Evolutionary conservation across 2,113 vertebrate species (phyloP), one percentile per base, ranked within the genome.

Genomic region (Guaruba guarouba): DNA sequence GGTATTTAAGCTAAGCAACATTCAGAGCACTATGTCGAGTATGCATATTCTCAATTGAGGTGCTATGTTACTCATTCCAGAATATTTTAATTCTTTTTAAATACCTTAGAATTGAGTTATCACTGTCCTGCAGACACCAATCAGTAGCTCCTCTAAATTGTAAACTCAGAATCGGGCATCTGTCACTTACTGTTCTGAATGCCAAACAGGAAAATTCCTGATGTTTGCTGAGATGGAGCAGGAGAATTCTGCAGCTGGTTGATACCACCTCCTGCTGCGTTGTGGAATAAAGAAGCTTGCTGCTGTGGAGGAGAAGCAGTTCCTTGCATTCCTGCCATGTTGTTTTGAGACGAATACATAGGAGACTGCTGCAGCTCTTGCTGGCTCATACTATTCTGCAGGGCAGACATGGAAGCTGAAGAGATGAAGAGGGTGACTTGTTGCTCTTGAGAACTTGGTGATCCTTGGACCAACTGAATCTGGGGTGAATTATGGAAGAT

Each of bases 161-260:
- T 2, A 13, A 71, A 46, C 13, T n/a, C 55, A 24, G 23, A 63
- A 29, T 1, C 2, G 7, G 62, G 76, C 64, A 39, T n/a, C 11
- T 89, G 25, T 46, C 84, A 93, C 98, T 99, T 97, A 99, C 99
- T 99, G 66, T 99, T 99, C 44, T 99, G 99, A 95, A 99, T 99
- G 86, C 99, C 99, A 62, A 99, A 99, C n/a, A 99, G 98, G 97
- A 99, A 99, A 86, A 99, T 99, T 94, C 98, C 98, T 7, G 98
- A 98, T 10, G 99, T 97, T 93, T 98, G 99, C 55, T 98, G 99
- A 88, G 98, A 97, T 17, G 98, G 98, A 44, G 98, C 98, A 80
- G 99, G 97, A 76, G 98, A 97, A 44, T 96, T 98, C 92, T 98
- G 98, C 91, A 98, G 96, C 95, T 99, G 99, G 97, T 94, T 99